phyloP scores from a whole-genome alignment of 2,888 invertebrate genomes.

The Apocheima hispidaria region DNA sequence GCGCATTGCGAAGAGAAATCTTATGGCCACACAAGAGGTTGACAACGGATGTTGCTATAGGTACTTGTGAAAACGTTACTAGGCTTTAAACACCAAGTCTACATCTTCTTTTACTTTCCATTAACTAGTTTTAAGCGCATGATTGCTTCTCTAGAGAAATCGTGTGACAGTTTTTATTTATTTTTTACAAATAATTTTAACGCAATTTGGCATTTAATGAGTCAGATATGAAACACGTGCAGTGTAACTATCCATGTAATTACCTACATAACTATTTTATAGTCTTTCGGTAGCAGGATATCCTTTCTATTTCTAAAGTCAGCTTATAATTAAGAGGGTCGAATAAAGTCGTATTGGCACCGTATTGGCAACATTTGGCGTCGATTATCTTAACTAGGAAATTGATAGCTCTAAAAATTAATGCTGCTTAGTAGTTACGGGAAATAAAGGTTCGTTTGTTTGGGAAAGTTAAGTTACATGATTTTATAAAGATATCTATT shows the following conservation, averaged over 20 bases:
- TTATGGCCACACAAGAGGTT: background rate
- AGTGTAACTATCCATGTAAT: constrained; percentile 9
- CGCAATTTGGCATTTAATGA: constrained; percentile 8
- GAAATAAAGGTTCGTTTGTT: no score
- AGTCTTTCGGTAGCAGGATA: constrained; percentile 23
- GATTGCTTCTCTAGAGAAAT: constrained; percentile 18
- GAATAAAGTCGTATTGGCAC: background rate
- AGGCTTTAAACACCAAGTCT: constrained; percentile 21
- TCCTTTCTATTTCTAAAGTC: constrained; percentile 15
- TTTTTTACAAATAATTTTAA: background rate
- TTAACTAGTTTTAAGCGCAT: constrained; percentile 38
- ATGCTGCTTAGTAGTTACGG: no score
- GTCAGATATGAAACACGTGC: constrained; percentile 14
- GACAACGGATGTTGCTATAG: constrained; percentile 17
- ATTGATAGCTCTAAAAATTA: no score
- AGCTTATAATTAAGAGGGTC: background rate
- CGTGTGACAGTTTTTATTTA: constrained; percentile 14
- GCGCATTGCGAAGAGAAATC: background rate
- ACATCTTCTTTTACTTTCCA: constrained; percentile 36
- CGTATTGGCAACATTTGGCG: background rate
- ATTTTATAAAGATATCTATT: no score
- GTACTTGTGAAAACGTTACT: constrained; percentile 20
- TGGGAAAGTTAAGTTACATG: no score
- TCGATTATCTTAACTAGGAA: no score
- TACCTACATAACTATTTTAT: constrained; percentile 6